A percentile compares a stretch with the other conserved stretches of the same genome.
These are phyloP conservation scores for Paradisaea rubra DNA, from an alignment of 2,113 vertebrate species.

Conservation along the genomic window DNA sequence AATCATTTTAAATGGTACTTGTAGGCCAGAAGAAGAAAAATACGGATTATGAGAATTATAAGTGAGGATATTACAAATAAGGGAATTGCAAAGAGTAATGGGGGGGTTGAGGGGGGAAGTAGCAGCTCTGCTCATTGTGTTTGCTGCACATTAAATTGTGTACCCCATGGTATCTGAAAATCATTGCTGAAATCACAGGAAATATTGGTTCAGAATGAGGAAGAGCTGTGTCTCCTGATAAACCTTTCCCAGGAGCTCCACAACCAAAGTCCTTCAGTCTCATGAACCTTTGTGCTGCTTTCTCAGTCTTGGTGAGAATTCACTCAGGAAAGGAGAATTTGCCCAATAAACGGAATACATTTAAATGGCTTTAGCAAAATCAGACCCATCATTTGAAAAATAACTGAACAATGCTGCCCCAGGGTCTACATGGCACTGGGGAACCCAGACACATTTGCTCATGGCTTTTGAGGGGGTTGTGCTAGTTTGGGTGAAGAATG, in stretches of 20 bases:
- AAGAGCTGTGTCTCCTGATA: constrained; percentile 9
- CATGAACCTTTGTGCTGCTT: background rate
- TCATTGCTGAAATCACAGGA: constrained; percentile 19
- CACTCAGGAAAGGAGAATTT: background rate
- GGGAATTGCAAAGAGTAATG: background rate
- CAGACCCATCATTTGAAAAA: background rate
- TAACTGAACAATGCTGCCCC: background rate
- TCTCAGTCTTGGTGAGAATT: background rate
- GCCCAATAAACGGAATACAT: background rate
- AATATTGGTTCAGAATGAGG: background rate
- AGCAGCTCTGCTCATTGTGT: background rate
- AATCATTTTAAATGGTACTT: background rate
- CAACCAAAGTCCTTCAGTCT: background rate
- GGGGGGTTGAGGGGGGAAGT: fast-evolving
- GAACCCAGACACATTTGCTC: background rate
- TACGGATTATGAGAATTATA: background rate
- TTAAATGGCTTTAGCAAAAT: background rate
- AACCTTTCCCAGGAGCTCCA: background rate
- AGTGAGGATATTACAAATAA: background rate
- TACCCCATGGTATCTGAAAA: background rate
- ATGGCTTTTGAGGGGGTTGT: background rate
- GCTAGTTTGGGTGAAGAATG: background rate
- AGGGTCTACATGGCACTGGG: background rate
- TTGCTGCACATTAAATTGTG: background rate
- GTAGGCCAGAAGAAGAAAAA: background rate